phyloP scores from a whole-genome alignment of 2,888 invertebrate genomes.

The Deilephila elpenor region DNA sequence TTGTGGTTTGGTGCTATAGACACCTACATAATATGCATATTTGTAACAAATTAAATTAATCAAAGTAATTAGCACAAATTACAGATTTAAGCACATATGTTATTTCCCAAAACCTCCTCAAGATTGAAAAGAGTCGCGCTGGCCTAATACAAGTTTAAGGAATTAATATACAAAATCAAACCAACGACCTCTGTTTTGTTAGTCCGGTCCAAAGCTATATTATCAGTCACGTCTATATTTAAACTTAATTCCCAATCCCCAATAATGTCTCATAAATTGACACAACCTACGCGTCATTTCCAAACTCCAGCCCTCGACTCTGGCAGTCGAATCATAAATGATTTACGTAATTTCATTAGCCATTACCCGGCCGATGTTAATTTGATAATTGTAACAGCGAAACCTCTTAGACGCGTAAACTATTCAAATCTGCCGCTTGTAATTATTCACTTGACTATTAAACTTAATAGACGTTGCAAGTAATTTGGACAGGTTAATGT shows the following conservation, averaged over 20 bases:
- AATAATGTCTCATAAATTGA: background rate
- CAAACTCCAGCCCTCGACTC: background rate
- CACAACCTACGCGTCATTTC: background rate
- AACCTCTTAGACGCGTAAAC: conserved; percentile 20
- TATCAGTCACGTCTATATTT: background rate
- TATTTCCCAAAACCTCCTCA: too few species aligned
- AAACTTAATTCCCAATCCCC: background rate
- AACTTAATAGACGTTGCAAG: conserved; percentile 26
- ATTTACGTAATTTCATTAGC: conserved; percentile 3
- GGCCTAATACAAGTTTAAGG: too few species aligned
- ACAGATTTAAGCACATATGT: too few species aligned
- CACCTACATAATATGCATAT: too few species aligned
- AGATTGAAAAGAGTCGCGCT: too few species aligned
- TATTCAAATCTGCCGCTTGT: conserved; percentile 24
- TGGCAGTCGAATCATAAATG: background rate
- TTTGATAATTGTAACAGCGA: conserved; percentile 16
- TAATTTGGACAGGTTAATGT: conserved; percentile 27
- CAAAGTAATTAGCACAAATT: too few species aligned
- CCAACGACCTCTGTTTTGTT: too few species aligned
- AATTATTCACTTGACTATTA: conserved; percentile 30
- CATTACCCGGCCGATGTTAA: background rate
- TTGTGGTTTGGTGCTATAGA: too few species aligned
- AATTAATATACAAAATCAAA: too few species aligned
- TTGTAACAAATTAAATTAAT: too few species aligned
- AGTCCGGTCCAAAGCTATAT: too few species aligned